Evolutionary conservation across 2,888 invertebrate species (phyloP).

Genomic region (Diplolepis rosae): DNA sequence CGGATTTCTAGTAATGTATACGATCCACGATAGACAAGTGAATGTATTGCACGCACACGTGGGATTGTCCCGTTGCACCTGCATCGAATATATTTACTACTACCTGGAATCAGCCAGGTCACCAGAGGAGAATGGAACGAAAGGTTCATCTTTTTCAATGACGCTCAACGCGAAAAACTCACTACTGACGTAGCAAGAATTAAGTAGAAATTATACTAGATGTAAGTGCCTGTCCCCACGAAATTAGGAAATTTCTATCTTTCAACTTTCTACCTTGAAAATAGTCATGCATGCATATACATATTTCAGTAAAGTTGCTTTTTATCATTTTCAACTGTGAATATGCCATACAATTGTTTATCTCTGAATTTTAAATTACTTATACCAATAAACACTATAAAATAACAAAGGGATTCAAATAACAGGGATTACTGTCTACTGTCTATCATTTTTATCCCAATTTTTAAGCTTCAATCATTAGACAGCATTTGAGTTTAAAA

Average conservation of each 20-base stretch:
- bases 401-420: too few species aligned
- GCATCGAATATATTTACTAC: neutral
- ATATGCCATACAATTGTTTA: too few species aligned
- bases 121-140: neutral
- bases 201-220: neutral
- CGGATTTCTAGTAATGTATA: constrained; percentile 55
- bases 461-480: too few species aligned
- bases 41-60: constrained; percentile 13
- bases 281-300: too few species aligned
- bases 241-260: neutral
- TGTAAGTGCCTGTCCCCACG: neutral
- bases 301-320: too few species aligned
- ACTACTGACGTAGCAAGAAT: neutral
- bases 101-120: constrained; percentile 7
- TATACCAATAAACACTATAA: too few species aligned
- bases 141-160: constrained; percentile 27
- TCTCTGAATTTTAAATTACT: too few species aligned
- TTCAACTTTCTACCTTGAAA: neutral
- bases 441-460: too few species aligned
- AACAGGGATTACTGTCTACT: too few species aligned
- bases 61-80: neutral
- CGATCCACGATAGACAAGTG: constrained; percentile 36
- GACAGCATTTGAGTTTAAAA: too few species aligned
- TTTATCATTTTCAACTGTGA: too few species aligned
- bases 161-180: constrained; percentile 1